Percentiles rank a stretch among this genome's conserved stretches.
These are phyloP conservation scores for Centroberyx gerrardi DNA, from an alignment of 2,797 vertebrate species.

Conservation along the genomic window DNA sequence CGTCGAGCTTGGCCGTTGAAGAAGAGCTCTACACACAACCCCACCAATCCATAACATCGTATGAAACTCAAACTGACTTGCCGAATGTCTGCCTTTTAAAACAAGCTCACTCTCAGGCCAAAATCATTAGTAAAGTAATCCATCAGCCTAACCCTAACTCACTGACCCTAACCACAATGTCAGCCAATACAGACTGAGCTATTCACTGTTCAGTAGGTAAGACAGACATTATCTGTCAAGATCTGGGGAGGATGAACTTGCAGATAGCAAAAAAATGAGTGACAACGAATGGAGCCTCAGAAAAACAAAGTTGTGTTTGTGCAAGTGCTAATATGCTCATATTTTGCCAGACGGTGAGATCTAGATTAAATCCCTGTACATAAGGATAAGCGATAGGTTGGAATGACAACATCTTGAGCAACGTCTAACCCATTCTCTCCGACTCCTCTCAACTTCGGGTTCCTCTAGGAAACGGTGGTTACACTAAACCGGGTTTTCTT, in stretches of 20 bases:
- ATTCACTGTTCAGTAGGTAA: constrained; percentile 63
- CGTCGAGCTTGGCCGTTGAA: constrained; percentile 69
- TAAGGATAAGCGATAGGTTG: constrained; percentile 19
- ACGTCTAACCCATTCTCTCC: constrained; percentile 48
- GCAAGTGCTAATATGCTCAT: background rate
- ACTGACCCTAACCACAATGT: constrained; percentile 80
- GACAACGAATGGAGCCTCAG: constrained; percentile 32
- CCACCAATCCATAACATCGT: constrained; percentile 78
- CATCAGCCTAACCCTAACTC: constrained; percentile 78
- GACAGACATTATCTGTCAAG: constrained; percentile 65
- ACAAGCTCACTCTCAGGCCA: constrained; percentile 78
- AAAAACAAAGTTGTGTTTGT: constrained; percentile 22
- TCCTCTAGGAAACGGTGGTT: constrained; percentile 72
- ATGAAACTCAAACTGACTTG: constrained; percentile 80
- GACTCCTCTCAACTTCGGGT: constrained; percentile 48
- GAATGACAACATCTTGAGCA: constrained; percentile 51
- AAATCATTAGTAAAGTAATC: constrained; percentile 87
- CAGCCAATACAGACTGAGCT: constrained; percentile 72
- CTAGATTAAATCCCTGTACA: background rate
- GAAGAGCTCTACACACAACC: constrained; percentile 69
- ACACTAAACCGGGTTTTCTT: constrained; percentile 82
- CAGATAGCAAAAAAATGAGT: constrained; percentile 43
- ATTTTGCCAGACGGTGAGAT: constrained; percentile 32
- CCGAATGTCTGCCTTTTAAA: constrained; percentile 78
- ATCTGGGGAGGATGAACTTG: constrained; percentile 45